Percentiles rank a stretch among this genome's conserved stretches.
phyloP scores from a whole-genome alignment of 2,113 vertebrate genomes.

The Myotis lucifugus region DNA sequence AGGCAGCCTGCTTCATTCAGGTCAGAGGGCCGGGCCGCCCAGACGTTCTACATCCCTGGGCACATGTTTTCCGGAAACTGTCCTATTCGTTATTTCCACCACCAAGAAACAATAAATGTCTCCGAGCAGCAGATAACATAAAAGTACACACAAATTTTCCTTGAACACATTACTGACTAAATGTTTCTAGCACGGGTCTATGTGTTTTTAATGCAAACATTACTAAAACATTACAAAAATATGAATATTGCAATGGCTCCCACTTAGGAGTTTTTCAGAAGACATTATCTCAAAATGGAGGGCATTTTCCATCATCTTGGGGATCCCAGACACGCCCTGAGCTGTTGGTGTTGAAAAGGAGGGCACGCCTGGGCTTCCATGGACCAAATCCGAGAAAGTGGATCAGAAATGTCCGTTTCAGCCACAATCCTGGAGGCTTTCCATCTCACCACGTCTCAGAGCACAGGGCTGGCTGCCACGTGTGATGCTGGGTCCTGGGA shows the following conservation, averaged over 20 bases:
- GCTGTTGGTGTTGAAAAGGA: neutral
- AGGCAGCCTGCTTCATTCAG: slow-evolving; percentile 57
- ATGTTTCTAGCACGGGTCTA: neutral
- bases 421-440: neutral
- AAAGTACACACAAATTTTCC: neutral
- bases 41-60: slow-evolving; percentile 49
- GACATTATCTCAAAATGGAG: neutral
- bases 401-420: too few relatives aligned
- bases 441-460: neutral
- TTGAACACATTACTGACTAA: neutral
- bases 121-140: slow-evolving; percentile 42
- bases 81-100: slow-evolving; percentile 67
- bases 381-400: neutral
- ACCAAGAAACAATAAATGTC: slow-evolving; percentile 46
- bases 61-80: slow-evolving; percentile 56
- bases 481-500: neutral
- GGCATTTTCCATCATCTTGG: neutral
- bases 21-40: slow-evolving; percentile 34
- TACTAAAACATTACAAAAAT: neutral
- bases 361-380: neutral
- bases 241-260: neutral
- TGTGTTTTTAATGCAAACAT: neutral
- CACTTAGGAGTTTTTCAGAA: neutral
- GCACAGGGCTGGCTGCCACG: neutral
- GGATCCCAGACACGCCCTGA: neutral